Evolutionary conservation across 2,888 invertebrate species (phyloP), one percentile per base, ranked within the genome.

Genomic region (Xanthostigma xanthostigma): DNA sequence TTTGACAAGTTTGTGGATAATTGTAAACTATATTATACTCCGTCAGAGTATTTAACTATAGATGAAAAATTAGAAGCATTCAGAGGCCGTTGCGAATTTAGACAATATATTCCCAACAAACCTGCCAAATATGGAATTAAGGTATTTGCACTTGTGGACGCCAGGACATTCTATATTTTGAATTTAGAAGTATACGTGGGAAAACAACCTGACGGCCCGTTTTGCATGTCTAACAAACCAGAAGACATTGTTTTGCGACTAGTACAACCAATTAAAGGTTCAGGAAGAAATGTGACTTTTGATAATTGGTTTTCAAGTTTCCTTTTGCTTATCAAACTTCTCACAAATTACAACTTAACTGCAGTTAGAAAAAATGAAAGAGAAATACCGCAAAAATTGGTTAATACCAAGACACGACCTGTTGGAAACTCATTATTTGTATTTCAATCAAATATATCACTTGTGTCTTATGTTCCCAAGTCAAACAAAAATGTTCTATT

Each of bases 61-160:
- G 55, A 57, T 49, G 54, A 55, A 49, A 54, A 53, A 49, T 48
- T 59, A 37, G 50, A 52, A 45, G 53, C 55, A n/a, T 58, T 58
- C 47, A 51, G 56, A 50, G 58, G 57, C 36, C 49, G 55, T 9
- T 60, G 59, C 44, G 37, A 39, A 33, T 57, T 58, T 50, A 48
- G 49, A 35, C 57, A 60, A 50, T 62, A 58, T 48, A 58, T 59
- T 17, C 57, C 60, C 33, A 49, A 53, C 27, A 56, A 62, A 54
- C 54, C 60, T 35, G 55, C 49, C 9, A 55, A 54, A 48, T 58
- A 58, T 52, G 57, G 57, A 2, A 49, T 59, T 6, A 57, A 60
- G 53, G 51, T 57, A 12, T 57, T 53, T 51, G 55, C 58, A 8
- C 36, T 57, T 35, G 51, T 51, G 36, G 59, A 59, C 54, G 50